phyloP scores from a whole-genome alignment of 2,888 invertebrate species.

The Cephalotes varians region DNA sequence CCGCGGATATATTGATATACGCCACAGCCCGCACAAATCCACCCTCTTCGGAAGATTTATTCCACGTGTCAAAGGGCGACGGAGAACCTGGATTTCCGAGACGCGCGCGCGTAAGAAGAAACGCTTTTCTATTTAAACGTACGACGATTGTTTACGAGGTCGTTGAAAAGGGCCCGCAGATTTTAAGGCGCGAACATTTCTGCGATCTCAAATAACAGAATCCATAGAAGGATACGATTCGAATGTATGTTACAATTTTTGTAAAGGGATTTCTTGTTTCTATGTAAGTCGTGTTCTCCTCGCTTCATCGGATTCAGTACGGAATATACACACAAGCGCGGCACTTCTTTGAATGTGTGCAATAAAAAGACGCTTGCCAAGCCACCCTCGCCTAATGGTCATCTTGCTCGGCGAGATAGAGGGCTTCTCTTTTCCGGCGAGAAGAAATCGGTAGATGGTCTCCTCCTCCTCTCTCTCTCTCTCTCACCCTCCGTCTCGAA shows the following conservation, averaged over 20 bases:
- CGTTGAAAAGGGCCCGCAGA: neutral
- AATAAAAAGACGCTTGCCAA: conserved; percentile 54
- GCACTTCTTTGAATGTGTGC: conserved; percentile 31
- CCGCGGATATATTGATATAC: conserved; percentile 43
- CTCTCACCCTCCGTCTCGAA: neutral
- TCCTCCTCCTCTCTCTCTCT: neutral
- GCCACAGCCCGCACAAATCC: conserved; percentile 29
- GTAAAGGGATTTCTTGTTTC: conserved; percentile 24
- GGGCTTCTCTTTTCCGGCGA: conserved; percentile 45
- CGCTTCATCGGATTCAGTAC: conserved; percentile 8
- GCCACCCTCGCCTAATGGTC: conserved; percentile 51
- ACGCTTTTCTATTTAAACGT: conserved; percentile 19
- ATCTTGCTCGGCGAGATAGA: conserved; percentile 53
- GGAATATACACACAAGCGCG: neutral
- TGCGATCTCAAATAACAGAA: neutral
- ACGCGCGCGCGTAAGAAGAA: neutral
- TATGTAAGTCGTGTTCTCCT: conserved; percentile 14
- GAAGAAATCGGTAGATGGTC: conserved; percentile 41
- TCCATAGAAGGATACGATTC: neutral
- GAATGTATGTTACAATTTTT: conserved; percentile 30
- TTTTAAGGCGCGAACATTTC: neutral
- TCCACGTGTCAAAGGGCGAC: conserved; percentile 30
- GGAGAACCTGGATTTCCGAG: neutral
- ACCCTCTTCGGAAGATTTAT: conserved; percentile 40
- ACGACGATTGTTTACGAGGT: conserved; percentile 16